Base-by-base conservation (phyloP, 2,888 invertebrate species). In the Drosophila quinaria region DNA sequence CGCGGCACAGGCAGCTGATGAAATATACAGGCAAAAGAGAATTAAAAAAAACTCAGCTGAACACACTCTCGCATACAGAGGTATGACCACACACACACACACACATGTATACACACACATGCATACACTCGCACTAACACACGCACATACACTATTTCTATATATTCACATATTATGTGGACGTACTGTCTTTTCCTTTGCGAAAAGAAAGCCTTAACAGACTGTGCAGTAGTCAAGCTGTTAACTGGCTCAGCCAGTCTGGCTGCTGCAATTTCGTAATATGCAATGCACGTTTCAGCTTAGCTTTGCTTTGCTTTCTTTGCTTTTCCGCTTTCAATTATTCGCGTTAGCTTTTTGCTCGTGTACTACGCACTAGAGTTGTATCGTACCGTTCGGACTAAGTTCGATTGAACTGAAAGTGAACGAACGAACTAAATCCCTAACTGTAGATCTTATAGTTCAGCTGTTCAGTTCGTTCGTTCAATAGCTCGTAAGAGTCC, bases 211-310 rank as follows among this genome's bases (percentile, higher is more conserved):
- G 29, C 29, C 29, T 29, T 29, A 29, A 29, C 8, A 59, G 51
- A 47, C 67, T 37, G 37, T 37, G 37, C 37, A 37, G 37, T 10
- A 73, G 54, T 31, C 47, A 69, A 59, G 75, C 60, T 62, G 52
- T 65, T 61, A 55, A 69, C 71, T 22, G 52, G 67, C 72, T n/a
- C n/a, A n/a, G n/a, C n/a, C n/a, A n/a, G n/a, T n/a, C n/a, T 74
- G 46, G 44, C 67, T 66, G 68, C 70, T 79, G 75, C 83, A 79
- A 79, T 79, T 82, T 80, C 80, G 80, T 80, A 74, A 82, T 67
- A 74, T 74, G 55, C 70, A 79, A 78, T 79, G 65, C 76, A 79
- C 80, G 80, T 74, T 66, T 74, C 44, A 70, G 65, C 61, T 74
- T 74, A 69, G 61, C 75, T 75, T 61, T 58, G 56, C 65, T 65